Percentiles rank a stretch among this genome's conserved stretches.
phyloP scores from a whole-genome alignment of 2,113 vertebrate species.

The Polypterus senegalus region DNA sequence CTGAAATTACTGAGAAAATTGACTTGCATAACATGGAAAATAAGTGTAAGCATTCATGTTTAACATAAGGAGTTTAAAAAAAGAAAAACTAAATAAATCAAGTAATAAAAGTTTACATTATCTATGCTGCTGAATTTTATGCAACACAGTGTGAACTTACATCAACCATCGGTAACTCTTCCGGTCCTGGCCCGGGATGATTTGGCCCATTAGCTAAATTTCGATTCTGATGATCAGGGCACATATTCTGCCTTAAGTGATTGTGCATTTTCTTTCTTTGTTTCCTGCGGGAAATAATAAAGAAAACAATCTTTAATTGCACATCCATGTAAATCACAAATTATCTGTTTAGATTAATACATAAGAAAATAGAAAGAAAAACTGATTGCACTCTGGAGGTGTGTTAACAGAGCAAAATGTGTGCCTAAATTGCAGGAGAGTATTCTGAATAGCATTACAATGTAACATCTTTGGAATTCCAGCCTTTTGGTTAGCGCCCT shows the following conservation, averaged over 20 bases:
- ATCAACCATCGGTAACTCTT: conserved; percentile 93
- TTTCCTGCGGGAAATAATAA: conserved; percentile 58
- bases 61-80: neutral
- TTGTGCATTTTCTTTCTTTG: conserved; percentile 96
- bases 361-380: too few relatives aligned
- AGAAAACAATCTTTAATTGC: neutral
- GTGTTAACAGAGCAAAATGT: too few relatives aligned
- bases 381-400: too few relatives aligned
- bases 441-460: too few relatives aligned
- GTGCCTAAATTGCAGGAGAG: too few relatives aligned
- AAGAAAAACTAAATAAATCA: too few relatives aligned
- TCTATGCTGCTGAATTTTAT: neutral
- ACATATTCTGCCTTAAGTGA: conserved; percentile 92
- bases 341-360: neutral
- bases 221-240: conserved; percentile 83
- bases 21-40: too few relatives aligned
- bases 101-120: too few relatives aligned
- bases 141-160: conserved; percentile 52
- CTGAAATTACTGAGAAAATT: too few relatives aligned
- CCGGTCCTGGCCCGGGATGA: conserved; percentile 85
- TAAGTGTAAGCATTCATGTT: too few relatives aligned
- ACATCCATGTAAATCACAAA: neutral
- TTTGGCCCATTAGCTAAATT: conserved; percentile 86
- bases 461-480: too few relatives aligned
- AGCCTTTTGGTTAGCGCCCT: too few relatives aligned